Base-by-base conservation (phyloP, 1,140 invertebrate species). In the Planococcus citri region DNA sequence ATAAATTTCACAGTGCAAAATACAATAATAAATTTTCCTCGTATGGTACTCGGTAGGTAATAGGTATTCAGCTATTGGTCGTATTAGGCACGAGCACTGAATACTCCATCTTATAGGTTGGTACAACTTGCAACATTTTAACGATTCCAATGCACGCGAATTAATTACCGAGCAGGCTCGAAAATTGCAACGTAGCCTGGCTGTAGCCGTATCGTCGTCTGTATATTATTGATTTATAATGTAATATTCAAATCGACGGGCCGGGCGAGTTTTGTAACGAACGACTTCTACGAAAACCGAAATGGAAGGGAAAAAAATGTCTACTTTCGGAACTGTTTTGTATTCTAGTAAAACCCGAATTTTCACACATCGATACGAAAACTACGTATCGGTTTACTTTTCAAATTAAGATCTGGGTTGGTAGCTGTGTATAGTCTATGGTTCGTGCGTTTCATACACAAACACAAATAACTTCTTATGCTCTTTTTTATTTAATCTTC, bases 311-410 rank as follows among this genome's bases (percentile, higher is more conserved):
- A 33, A 12, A 33, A 51, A 51, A 51, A 51, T 51, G 6, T 51
- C 41, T 20, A 20, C 41, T 20, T 33, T 51, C 41, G 41, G 10
- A 51, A 51, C 41, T 51, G 41, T 51, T 51, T 51, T 51, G 41
- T 51, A 51, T 51, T 51, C 41, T 51, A 51, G 41, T 33, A 51
- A 51, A 51, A 51, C 41, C 41, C 41, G 41, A 51, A 51, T 51
- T 51, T 51, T 51, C 41, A 51, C 41, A 51, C 41, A 51, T 51
- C 41, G 41, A 51, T 51, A 51, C 41, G 41, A 51, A 51, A 51
- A 51, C 41, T 51, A 51, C 41, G 41, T 17, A 51, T 51, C 41
- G 41, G 41, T 51, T 51, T 51, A 51, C 41, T 51, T 51, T 51
- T 17, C 6, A 51, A 17, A 51, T 51, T 51, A 51, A 51, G 41